Percentiles rank a stretch among this genome's conserved stretches.
phyloP scores from a whole-genome alignment of 2,888 invertebrate genomes.

The Ormyrus pomaceus region DNA sequence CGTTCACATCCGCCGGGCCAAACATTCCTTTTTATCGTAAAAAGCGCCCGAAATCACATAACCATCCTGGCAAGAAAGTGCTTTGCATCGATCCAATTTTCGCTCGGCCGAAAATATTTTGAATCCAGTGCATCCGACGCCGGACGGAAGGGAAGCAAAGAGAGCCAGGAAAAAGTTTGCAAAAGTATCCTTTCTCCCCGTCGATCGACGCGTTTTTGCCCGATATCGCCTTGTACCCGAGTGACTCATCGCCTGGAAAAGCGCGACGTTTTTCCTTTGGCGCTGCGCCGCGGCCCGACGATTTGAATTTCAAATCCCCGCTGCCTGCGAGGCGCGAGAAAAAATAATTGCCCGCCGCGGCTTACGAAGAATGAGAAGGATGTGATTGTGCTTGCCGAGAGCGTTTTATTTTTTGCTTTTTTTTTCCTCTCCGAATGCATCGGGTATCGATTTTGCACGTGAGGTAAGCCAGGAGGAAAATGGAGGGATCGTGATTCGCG shows the following conservation, averaged over 20 bases:
- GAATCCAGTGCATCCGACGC: too few species aligned
- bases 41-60: background rate
- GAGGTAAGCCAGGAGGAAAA: too few species aligned
- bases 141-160: too few species aligned
- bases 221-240: background rate
- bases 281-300: background rate
- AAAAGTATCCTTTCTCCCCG: too few species aligned
- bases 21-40: conserved; percentile 22
- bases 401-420: background rate
- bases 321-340: background rate
- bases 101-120: background rate
- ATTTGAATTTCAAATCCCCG: conserved; percentile 39
- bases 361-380: conserved; percentile 5
- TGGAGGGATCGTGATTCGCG: too few species aligned
- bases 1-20: conserved; percentile 6
- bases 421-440: too few species aligned
- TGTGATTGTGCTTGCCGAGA: background rate
- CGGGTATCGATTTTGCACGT: too few species aligned
- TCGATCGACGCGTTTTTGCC: conserved; percentile 10
- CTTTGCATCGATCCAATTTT: conserved; percentile 1
- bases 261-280: background rate
- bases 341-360: background rate
- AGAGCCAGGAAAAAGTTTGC: too few species aligned
- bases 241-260: conserved; percentile 15
- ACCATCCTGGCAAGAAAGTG: background rate